A percentile compares a stretch with the other conserved stretches of the same genome.
These are phyloP conservation scores for Zaprionus gabonicus DNA, from an alignment of 1,140 invertebrate species.

Conservation along the genomic window DNA sequence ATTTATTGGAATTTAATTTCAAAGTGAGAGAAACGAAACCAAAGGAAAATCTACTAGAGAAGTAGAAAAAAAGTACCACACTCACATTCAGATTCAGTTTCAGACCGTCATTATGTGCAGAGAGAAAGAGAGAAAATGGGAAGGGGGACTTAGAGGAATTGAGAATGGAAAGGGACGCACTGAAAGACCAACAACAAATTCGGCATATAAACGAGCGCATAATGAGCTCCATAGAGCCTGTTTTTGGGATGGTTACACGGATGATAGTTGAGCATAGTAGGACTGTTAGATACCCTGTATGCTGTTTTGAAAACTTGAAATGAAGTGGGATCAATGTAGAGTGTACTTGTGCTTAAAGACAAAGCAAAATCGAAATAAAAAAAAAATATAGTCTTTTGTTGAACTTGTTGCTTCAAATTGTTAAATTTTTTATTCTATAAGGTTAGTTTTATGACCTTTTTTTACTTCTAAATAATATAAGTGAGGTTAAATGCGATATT, in stretches of 20 bases:
- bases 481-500: too few relatives aligned
- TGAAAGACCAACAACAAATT: slow-evolving; percentile 68
- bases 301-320: too few relatives aligned
- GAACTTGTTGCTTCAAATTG: too few relatives aligned
- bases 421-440: too few relatives aligned
- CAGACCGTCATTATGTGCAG: slow-evolving; percentile 2
- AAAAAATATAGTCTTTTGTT: too few relatives aligned
- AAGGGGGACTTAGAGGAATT: background rate
- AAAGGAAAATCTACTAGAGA: background rate
- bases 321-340: too few relatives aligned
- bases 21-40: slow-evolving; percentile 58
- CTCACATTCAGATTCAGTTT: slow-evolving; percentile 4
- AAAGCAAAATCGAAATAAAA: too few relatives aligned
- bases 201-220: slow-evolving; percentile 81
- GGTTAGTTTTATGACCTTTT: too few relatives aligned
- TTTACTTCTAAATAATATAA: too few relatives aligned
- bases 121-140: slow-evolving; percentile 1
- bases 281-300: background rate
- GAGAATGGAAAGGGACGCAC: slow-evolving; percentile 15
- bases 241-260: background rate
- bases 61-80: background rate
- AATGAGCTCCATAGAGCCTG: slow-evolving; percentile 60
- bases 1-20: slow-evolving; percentile 81
- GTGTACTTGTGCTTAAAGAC: too few relatives aligned
- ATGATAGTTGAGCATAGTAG: slow-evolving; percentile 1